phyloP scores from a whole-genome alignment of 2,113 vertebrate species.

The Muntiacus reevesi region DNA sequence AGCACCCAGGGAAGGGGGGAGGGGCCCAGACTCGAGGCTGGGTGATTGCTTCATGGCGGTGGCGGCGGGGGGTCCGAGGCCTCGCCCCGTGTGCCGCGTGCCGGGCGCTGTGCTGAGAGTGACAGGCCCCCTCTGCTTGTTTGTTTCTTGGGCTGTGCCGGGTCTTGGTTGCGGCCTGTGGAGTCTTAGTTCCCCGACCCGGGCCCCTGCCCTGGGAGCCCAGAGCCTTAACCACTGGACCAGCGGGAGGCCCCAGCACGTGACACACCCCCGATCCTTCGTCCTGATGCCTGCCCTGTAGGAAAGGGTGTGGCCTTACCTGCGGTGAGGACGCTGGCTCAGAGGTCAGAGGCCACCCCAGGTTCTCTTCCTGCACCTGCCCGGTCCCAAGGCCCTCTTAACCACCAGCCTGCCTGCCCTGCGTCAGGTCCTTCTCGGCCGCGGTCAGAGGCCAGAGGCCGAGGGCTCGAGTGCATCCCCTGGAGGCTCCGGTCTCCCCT shows the following conservation, averaged over 20 bases:
- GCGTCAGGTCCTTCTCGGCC: no score
- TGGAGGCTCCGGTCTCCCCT: neutral
- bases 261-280: neutral
- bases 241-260: neutral
- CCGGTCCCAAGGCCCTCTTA: neutral
- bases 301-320: neutral
- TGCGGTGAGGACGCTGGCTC: neutral
- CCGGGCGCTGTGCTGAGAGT: neutral
- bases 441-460: neutral
- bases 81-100: neutral
- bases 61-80: neutral
- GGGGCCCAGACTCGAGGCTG: neutral
- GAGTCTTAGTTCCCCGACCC: neutral
- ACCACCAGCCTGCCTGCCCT: neutral
- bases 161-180: neutral
- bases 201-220: neutral
- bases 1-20: no score
- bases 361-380: neutral
- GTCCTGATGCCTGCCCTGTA: neutral
- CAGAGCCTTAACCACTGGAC: rapidly evolving
- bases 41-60: neutral
- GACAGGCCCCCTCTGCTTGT: neutral
- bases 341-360: neutral
- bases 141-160: neutral
- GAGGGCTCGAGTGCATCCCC: neutral